Evolutionary conservation across 2,888 invertebrate species (phyloP).

Genomic region (Coecobrya sp.): DNA sequence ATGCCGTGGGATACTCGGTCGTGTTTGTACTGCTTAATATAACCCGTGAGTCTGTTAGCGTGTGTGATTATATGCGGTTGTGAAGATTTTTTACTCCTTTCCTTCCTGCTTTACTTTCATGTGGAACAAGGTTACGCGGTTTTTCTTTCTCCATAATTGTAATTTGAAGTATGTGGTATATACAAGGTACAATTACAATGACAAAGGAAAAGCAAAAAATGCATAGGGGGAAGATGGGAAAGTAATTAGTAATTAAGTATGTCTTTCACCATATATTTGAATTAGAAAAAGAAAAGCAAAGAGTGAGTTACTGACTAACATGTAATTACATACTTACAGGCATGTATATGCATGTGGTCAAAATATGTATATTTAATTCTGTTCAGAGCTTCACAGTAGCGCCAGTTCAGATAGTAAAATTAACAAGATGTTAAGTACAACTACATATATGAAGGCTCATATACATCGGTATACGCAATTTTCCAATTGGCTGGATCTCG

Average conservation of each 20-base stretch:
- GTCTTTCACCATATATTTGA: not conserved
- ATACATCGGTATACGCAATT: slow-evolving; percentile 56
- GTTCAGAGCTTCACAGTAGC: not conserved
- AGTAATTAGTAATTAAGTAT: slow-evolving; percentile 50
- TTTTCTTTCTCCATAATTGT: not conserved
- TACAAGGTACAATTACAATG: not conserved
- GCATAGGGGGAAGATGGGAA: not conserved
- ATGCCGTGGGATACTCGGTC: not conserved
- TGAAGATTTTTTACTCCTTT: not conserved
- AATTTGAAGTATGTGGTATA: too few species aligned
- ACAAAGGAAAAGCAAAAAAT: not conserved
- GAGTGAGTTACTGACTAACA: not conserved
- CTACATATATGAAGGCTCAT: not conserved
- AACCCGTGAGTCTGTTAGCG: too few species aligned
- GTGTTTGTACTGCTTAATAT: not conserved
- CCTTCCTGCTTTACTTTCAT: not conserved
- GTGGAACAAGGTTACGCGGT: slow-evolving; percentile 41
- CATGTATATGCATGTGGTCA: not conserved
- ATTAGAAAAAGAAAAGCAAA: slow-evolving; percentile 3
- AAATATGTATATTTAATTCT: not conserved
- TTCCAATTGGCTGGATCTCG: slow-evolving; percentile 48
- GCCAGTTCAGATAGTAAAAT: slow-evolving; percentile 20
- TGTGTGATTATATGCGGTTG: not conserved
- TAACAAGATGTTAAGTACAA: slow-evolving; percentile 28
- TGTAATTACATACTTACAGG: too few species aligned